phyloP scores from a whole-genome alignment of 2,113 vertebrate genomes.

The Tonatia bakeri region DNA sequence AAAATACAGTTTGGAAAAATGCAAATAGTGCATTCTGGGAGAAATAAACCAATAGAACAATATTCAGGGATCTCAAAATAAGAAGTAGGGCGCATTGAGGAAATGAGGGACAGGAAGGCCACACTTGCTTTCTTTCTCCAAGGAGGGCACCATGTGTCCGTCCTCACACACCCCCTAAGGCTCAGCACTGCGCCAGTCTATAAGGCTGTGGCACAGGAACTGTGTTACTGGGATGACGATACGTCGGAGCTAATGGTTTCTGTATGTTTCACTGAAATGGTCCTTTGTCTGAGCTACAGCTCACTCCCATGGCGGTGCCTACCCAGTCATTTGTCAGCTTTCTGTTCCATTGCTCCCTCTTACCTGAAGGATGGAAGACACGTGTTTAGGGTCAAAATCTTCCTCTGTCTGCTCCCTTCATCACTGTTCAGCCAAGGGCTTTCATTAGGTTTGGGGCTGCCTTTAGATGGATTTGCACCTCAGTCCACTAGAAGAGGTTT shows the following conservation, averaged over 20 bases:
- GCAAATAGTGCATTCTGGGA: background rate
- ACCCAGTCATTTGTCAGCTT: background rate
- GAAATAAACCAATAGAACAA: slow-evolving; percentile 23
- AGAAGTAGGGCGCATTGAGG: background rate
- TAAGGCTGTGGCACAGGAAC: too few species aligned
- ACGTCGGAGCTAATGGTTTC: background rate
- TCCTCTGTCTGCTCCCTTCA: background rate
- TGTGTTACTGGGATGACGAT: background rate
- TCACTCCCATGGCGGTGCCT: background rate
- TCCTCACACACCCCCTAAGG: background rate
- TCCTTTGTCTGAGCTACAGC: background rate
- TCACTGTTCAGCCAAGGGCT: background rate
- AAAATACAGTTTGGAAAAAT: background rate
- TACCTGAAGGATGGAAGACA: background rate
- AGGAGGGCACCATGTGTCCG: background rate
- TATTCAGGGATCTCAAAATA: background rate
- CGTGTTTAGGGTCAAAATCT: background rate
- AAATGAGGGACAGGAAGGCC: background rate
- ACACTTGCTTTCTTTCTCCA: background rate
- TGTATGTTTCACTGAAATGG: background rate
- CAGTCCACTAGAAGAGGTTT: background rate
- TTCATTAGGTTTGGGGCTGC: background rate
- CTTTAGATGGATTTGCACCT: background rate
- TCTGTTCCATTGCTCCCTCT: background rate
- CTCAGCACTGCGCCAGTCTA: background rate